Evolutionary conservation across 2,888 invertebrate species (phyloP), one percentile per base, ranked within the genome.

Genomic region (Actias luna): DNA sequence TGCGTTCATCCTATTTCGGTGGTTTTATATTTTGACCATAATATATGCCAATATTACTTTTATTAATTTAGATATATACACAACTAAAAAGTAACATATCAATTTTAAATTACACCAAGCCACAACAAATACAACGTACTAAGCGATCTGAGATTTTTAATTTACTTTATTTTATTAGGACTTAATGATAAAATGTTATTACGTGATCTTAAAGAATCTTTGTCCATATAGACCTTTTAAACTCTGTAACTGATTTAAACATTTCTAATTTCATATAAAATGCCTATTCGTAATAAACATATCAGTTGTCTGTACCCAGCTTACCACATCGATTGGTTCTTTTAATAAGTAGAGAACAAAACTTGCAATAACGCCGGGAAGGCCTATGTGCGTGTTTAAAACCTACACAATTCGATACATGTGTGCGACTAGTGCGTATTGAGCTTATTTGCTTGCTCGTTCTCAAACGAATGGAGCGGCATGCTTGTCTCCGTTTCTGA

Each of bases 401-500:
- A 70, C 61, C 63, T 31, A 33, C 31, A 67, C 64, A 62, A 72
- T 65, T 65, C 29, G 31, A 57, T 66, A 69, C 74, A 71, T 72
- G 71, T 59, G 70, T 75, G 83, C 82, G 82, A 77, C 81, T 83
- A 81, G 79, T 84, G 84, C 84, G 87, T 88, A 85, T 78, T 78
- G 80, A 83, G 83, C 79, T 85, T 88, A 88, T 88, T 88, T 88
- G 85, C 85, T 84, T 77, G 82, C 77, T 83, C 82, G 83, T 83
- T 86, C 83, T 75, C 78, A 83, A 83, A 83, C 82, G 82, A 84
- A 79, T 79, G 74, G 81, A 85, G 83, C 84, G 83, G 85, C 81
- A 89, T 82, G 85, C 85, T 87, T 90, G 91, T 90, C 90, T 86
- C 85, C 83, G 82, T 79, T 93, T 92, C 90, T 92, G 80, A 84